These are phyloP conservation scores for Hypocryptadius cinnamomeus DNA, from an alignment of 2,113 vertebrate genomes.

Conservation along the genomic window DNA sequence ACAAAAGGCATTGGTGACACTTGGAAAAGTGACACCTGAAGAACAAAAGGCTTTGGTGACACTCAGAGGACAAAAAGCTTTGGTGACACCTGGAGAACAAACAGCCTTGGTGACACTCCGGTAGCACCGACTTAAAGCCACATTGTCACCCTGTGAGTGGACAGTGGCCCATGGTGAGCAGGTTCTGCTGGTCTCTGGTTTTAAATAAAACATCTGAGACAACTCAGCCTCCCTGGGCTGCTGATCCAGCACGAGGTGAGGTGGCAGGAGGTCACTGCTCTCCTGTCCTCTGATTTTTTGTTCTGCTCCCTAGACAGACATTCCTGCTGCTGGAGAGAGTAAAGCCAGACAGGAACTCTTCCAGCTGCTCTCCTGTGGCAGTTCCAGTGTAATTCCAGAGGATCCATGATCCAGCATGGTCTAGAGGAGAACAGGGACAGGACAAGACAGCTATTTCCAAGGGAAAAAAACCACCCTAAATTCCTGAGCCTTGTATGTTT, in stretches of 20 bases:
- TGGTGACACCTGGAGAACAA: too few species aligned
- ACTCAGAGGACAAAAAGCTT: background rate
- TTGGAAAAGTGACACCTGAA: too few species aligned
- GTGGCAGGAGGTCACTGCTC: background rate
- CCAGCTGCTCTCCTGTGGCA: background rate
- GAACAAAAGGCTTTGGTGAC: background rate
- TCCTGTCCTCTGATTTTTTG: background rate
- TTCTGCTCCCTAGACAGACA: background rate
- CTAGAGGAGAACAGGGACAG: fast-evolving
- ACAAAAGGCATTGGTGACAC: background rate
- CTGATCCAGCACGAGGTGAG: background rate
- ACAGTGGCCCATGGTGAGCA: background rate
- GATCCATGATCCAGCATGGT: background rate
- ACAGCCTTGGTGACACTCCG: background rate
- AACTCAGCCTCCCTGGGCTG: background rate
- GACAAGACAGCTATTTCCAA: background rate
- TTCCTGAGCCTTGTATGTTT: background rate
- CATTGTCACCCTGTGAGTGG: fast-evolving
- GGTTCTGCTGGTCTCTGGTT: background rate
- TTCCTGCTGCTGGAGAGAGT: background rate
- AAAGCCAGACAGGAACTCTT: background rate
- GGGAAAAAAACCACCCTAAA: background rate
- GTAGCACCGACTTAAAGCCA: background rate
- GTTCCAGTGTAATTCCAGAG: background rate
- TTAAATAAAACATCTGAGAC: background rate